A percentile compares a stretch with the other conserved stretches of the same genome.
Evolutionary conservation across 1,140 invertebrate genomes (phyloP).

Genomic region (Macrosteles quadrilineatus): DNA sequence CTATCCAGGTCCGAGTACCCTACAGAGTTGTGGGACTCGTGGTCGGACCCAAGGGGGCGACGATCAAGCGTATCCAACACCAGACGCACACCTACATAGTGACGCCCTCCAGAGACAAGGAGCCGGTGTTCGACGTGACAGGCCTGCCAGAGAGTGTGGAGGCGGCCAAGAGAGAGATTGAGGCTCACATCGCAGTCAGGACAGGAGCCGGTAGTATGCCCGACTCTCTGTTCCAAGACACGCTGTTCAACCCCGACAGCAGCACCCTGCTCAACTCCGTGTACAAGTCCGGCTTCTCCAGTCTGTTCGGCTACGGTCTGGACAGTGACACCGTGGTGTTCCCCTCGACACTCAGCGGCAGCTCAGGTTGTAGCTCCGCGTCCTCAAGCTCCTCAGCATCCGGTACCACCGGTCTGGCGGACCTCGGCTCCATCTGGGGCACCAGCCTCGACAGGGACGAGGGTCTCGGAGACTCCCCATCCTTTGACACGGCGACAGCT

Average conservation of each 20-base stretch:
- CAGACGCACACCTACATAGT: constrained; percentile 99
- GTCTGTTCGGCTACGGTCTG: constrained; percentile 55
- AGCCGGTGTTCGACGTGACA: constrained; percentile 98
- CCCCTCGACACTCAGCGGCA: constrained; percentile 49
- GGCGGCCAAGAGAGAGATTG: constrained; percentile 92
- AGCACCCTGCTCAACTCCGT: constrained; percentile 63
- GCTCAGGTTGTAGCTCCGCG: constrained; percentile 56
- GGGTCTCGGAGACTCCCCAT: constrained; percentile 78
- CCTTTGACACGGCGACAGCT: constrained; percentile 63
- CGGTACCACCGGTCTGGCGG: constrained; percentile 60
- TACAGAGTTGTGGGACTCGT: constrained; percentile 98
- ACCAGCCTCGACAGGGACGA: constrained; percentile 73
- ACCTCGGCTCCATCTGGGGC: constrained; percentile 75
- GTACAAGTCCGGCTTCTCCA: constrained; percentile 62
- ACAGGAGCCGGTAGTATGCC: constrained; percentile 70
- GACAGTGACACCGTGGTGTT: constrained; percentile 49
- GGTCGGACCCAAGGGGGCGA: constrained; percentile 98
- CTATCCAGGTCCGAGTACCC: constrained; percentile 96
- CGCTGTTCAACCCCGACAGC: constrained; percentile 50
- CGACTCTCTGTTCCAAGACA: constrained; percentile 24
- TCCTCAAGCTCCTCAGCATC: constrained; percentile 70
- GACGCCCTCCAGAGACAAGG: constrained; percentile 96
- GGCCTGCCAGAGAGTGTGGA: constrained; percentile 97
- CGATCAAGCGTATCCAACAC: constrained; percentile 99
- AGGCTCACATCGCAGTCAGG: constrained; percentile 95